Evolutionary conservation across 2,797 vertebrate genomes (phyloP).

Genomic region (Sorex maritimensis): DNA sequence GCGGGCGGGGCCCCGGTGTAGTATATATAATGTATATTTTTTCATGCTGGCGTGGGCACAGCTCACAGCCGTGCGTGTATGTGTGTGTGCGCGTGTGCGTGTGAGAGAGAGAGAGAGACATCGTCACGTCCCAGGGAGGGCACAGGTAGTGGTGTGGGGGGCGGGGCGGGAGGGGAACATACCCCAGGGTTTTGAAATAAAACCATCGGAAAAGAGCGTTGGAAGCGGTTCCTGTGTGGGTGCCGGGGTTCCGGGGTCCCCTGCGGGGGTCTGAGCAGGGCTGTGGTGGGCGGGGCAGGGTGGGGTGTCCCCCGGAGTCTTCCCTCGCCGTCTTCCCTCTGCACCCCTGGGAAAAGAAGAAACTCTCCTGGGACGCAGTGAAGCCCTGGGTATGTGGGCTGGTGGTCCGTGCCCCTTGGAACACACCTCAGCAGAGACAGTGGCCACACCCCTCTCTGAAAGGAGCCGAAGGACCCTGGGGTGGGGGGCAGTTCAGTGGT

Average conservation of each 20-base stretch:
- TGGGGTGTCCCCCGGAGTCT: neutral
- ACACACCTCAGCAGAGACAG: too few species aligned
- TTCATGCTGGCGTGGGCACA: conserved; percentile 91
- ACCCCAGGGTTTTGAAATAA: conserved; percentile 92
- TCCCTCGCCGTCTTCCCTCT: too few species aligned
- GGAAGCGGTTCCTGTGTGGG: neutral
- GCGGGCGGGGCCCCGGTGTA: conserved; percentile 39
- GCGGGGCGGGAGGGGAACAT: conserved; percentile 79
- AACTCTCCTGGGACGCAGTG: too few species aligned
- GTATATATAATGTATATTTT: conserved; percentile 93
- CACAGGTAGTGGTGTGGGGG: conserved; percentile 75
- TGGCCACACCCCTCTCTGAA: too few species aligned
- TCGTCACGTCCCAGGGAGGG: conserved; percentile 76
- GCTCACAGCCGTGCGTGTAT: conserved; percentile 81
- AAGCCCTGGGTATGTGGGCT: too few species aligned
- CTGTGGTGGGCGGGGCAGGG: neutral
- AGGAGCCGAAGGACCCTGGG: too few species aligned
- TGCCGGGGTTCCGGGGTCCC: neutral
- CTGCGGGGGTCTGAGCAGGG: neutral
- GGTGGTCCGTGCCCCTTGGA: too few species aligned
- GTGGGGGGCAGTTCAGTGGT: too few species aligned
- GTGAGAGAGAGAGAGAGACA: too few species aligned
- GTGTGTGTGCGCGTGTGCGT: neutral
- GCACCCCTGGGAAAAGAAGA: too few species aligned
- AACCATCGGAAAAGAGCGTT: conserved; percentile 87